Evolutionary conservation across 2,113 vertebrate genomes (phyloP).

Genomic region (Nesoenas mayeri): DNA sequence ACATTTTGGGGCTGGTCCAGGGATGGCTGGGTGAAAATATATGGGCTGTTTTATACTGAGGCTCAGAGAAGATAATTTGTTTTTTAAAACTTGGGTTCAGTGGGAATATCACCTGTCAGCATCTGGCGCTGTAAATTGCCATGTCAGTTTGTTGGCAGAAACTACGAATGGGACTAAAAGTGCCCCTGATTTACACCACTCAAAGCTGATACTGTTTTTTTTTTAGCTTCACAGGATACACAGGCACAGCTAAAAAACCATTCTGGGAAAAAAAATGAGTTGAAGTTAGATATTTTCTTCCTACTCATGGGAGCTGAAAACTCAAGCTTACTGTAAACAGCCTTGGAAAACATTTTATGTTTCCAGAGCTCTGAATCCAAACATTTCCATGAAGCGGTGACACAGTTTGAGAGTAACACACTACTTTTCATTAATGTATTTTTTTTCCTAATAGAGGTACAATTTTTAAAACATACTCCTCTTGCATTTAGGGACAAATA

Average conservation of each 20-base stretch:
- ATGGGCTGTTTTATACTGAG: background rate
- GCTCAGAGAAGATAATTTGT: constrained; percentile 2
- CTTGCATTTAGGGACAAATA: constrained; percentile 19
- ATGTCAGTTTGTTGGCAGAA: constrained; percentile 38
- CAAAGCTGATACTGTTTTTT: constrained; percentile 12
- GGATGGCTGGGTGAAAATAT: background rate
- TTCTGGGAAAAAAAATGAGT: background rate
- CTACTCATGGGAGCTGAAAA: constrained; percentile 30
- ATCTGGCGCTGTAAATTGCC: constrained; percentile 9
- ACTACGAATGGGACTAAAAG: background rate
- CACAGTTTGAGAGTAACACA: background rate
- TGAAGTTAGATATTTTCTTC: constrained; percentile 18
- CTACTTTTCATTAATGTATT: background rate
- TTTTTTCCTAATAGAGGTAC: background rate
- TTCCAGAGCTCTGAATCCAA: constrained; percentile 52
- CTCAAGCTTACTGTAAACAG: constrained; percentile 57
- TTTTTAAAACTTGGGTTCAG: constrained; percentile 17
- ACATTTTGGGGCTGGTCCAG: background rate
- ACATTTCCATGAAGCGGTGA: constrained; percentile 20
- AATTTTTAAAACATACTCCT: background rate
- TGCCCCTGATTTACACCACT: constrained; percentile 17
- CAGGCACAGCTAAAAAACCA: constrained; percentile 2
- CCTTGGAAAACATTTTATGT: constrained; percentile 28
- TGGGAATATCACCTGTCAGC: constrained; percentile 56
- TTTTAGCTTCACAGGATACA: background rate